phyloP scores from a whole-genome alignment of 2,888 invertebrate species.

The Himalopsyche tibetana region DNA sequence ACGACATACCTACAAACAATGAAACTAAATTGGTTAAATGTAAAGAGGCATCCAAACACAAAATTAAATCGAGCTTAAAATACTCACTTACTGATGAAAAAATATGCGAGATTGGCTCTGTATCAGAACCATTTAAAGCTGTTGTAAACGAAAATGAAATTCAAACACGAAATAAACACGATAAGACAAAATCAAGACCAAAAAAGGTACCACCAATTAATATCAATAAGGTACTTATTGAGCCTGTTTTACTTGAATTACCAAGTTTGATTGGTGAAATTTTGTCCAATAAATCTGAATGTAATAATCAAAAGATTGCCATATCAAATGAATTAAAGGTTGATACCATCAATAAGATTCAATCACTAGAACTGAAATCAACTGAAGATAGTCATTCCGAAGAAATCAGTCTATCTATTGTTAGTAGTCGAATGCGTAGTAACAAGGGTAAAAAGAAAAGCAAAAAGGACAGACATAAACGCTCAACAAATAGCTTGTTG shows the following conservation, averaged over 20 bases:
- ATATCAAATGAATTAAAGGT: background rate
- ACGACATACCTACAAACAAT: background rate
- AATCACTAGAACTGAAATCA: background rate
- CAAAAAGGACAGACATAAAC: background rate
- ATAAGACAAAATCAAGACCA: background rate
- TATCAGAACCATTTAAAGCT: background rate
- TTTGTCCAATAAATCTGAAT: background rate
- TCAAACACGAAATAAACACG: background rate
- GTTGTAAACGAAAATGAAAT: background rate
- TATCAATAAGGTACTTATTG: background rate
- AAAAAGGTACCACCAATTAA: background rate
- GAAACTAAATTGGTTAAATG: background rate
- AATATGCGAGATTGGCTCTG: background rate
- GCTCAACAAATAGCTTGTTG: background rate
- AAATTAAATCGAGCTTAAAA: background rate
- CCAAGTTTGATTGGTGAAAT: background rate
- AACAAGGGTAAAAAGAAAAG: slow-evolving; percentile 3
- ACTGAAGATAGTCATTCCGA: background rate
- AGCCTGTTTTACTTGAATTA: background rate
- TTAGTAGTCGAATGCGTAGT: background rate
- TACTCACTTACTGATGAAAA: background rate
- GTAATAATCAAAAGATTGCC: background rate
- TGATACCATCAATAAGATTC: background rate
- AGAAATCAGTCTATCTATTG: background rate
- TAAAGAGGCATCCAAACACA: background rate